Base-by-base conservation (phyloP, 1,140 invertebrate genomes). In the Schlechtendalia chinensis region DNA sequence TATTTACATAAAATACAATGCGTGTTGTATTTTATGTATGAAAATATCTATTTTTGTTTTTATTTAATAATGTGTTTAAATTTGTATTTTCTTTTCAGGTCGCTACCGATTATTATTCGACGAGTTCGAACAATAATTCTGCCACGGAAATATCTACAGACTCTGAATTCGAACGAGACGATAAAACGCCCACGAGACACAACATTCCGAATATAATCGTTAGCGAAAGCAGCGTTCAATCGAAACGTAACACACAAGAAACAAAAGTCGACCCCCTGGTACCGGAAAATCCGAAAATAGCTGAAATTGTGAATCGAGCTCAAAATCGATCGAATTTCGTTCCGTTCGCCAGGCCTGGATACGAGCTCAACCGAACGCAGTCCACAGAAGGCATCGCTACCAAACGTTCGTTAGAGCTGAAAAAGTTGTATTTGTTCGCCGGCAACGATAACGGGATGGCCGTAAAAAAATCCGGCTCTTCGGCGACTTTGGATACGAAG, bases 61-160 rank as follows among this genome's bases (percentile, higher is more conserved):
- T 47, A 80, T 69, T 56, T 72, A 81, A 82, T 45, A 11, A n/a
- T n/a, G 50, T 50, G 19, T 32, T 80, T 24, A 53, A 81, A 54
- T 56, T 81, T n/a, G n/a, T n/a, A n/a, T n/a, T 82, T 75, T 82
- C 59, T 83, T 79, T 83, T 19, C 87, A 93, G 90, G 90, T 93
- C 85, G 91, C 91, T 81, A 91, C 92, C 19, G 91, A 90, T 77
- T 89, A 90, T 71, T 83, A 84, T 59, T 83, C 82, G 32, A 83
- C 82, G 24, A 83, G 82, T 39, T 83, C 83, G 17, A 86, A 89
- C 72, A 90, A 90, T 80, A 93, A 94, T 83, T 94, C 93, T 16
- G 94, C 93, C 3, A 96, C 94, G 1, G 94, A 95, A 88, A 94
- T 96, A 82, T 94, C 93, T 65, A 96, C 94, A 0, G 94, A 96